A percentile compares a stretch with the other conserved stretches of the same genome.
phyloP scores from a whole-genome alignment of 2,888 invertebrate species.

The Stratiomys singularior region DNA sequence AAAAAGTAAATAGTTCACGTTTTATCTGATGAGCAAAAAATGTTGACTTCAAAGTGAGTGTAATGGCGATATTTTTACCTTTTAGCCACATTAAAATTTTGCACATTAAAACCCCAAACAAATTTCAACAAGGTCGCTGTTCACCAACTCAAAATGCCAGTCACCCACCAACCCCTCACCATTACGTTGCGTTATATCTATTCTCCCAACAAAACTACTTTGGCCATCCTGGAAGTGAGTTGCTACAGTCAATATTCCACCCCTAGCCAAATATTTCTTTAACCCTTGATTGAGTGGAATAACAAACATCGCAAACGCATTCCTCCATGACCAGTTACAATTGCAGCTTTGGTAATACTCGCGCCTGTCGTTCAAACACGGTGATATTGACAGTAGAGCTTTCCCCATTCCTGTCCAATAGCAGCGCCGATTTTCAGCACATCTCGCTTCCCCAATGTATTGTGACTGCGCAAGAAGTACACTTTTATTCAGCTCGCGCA shows the following conservation, averaged over 20 bases:
- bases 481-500: constrained; percentile 14
- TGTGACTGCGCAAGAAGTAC: not conserved
- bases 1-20: no score
- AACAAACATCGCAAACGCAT: not conserved
- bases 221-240: no score
- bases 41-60: no score
- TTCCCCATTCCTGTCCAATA: not conserved
- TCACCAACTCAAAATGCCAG: no score
- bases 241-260: not conserved
- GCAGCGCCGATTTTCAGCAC: not conserved
- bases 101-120: no score
- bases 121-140: no score
- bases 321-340: not conserved
- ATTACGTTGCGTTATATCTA: no score
- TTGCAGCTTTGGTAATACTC: not conserved
- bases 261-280: not conserved
- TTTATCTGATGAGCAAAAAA: no score
- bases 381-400: not conserved
- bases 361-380: not conserved
- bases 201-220: no score
- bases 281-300: constrained; percentile 1
- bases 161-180: no score
- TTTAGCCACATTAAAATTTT: no score
- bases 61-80: no score
- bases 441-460: not conserved